Base-by-base conservation (phyloP, 2,797 vertebrate species). In the Pseudochirops corinnae region DNA sequence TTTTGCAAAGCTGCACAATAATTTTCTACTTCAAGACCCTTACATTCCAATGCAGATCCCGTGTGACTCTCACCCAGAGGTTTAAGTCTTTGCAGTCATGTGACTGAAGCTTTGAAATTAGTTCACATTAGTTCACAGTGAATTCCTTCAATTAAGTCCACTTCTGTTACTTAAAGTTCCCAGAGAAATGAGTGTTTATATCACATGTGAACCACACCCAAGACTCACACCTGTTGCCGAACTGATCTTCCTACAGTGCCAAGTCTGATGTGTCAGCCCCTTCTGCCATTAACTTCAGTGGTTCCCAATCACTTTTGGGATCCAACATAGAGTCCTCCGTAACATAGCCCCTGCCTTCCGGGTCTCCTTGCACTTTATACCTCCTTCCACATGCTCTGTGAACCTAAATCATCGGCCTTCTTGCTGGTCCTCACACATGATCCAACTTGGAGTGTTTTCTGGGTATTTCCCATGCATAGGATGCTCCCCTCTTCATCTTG, bases 1-100 rank as follows among this genome's bases (percentile, higher is more conserved):
- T 97, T 96, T 90, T 98, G 97, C 97, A 96, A 97, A 96, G 91
- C 93, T 94, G 91, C 95, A 92, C 1, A 67, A 55, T 96, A 91
- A 97, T 97, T 97, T 96, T 96, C 93, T 96, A 91, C 95, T 96
- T 90, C 39, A 98, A 55, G 90, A 94, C 50, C 90, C 92, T 55
- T 92, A 6, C 82, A 31, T 56, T 21, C 55, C 95, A 97, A 97
- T 94, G 96, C 55, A 90, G 95, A 96, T 90, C 90, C 96, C 55
- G 87, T 97, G 95, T 96, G 95, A 93, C 94, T 16, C 56, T 55
- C 67, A 96, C 62, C 14, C 39, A 96, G 50, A 93, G 82, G 28
- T 93, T 46, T 92, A 94, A 96, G 87, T 94, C 94, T 96, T 55
- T 56, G 94, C n/a, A 97, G 92, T 96, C 82, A 93, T 56, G 94